Conservation (phyloP, 2,888 invertebrate species). For the Odontothrips loti region DNA sequence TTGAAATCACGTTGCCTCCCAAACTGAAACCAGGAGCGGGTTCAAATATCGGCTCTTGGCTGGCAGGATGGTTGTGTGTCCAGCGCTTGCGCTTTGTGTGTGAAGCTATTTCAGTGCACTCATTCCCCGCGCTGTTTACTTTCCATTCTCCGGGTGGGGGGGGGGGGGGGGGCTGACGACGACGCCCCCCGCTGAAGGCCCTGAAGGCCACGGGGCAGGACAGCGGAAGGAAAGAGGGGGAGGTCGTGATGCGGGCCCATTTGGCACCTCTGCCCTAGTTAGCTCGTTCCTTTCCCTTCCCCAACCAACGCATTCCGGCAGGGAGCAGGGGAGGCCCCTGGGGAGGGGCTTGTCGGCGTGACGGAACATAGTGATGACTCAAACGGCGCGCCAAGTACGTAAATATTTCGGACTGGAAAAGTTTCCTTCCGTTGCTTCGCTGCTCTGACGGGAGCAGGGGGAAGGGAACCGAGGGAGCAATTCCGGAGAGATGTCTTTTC, state of each 20-base stretch:
- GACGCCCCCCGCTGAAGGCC: neutral
- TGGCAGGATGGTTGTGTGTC: too few relatives aligned
- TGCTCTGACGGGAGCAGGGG: too few relatives aligned
- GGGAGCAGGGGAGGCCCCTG: neutral
- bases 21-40: too few relatives aligned
- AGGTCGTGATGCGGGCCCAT: neutral
- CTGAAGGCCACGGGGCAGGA: neutral
- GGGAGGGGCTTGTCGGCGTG: neutral
- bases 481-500: too few relatives aligned
- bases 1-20: too few relatives aligned
- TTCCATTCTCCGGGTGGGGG: too few relatives aligned
- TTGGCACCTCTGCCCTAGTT: slow-evolving; percentile 19
- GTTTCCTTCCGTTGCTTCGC: too few relatives aligned
- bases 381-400: neutral
- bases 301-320: neutral
- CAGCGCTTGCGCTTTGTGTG: too few relatives aligned
- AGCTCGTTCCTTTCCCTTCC: neutral
- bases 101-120: too few relatives aligned
- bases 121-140: neutral
- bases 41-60: too few relatives aligned
- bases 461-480: too few relatives aligned
- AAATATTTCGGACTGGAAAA: too few relatives aligned
- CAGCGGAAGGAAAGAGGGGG: neutral
- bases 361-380: neutral
- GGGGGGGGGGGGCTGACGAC: neutral